Evolutionary conservation across 2,888 invertebrate genomes (phyloP).

Genomic region (Dioctria rufipes): DNA sequence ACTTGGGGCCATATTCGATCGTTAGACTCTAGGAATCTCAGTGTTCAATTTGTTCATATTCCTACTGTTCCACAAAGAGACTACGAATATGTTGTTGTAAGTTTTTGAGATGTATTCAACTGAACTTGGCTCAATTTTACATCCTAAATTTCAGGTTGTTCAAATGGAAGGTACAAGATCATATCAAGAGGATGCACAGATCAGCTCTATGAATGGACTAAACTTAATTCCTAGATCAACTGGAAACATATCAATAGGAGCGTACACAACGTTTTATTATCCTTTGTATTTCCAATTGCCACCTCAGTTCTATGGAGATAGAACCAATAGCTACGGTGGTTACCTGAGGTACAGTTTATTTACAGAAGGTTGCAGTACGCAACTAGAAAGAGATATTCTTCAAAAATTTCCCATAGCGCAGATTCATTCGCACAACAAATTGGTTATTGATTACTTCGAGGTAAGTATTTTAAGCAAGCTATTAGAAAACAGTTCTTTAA

Average conservation of each 20-base stretch:
- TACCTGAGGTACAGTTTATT: constrained; percentile 84
- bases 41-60: constrained; percentile 67
- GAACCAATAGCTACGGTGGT: constrained; percentile 93
- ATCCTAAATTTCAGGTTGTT: constrained; percentile 61
- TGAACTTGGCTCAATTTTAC: background rate
- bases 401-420: constrained; percentile 85
- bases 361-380: constrained; percentile 76
- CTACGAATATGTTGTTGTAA: constrained; percentile 70
- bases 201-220: constrained; percentile 75
- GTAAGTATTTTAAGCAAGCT: constrained; percentile 61
- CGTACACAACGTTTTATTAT: constrained; percentile 67
- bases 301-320: constrained; percentile 86
- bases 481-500: background rate
- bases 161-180: constrained; percentile 68
- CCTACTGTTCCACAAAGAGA: constrained; percentile 65
- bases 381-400: constrained; percentile 74
- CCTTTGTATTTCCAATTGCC: constrained; percentile 76
- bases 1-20: constrained; percentile 87
- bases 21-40: constrained; percentile 73
- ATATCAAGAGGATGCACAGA: constrained; percentile 71
- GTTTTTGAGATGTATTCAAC: background rate
- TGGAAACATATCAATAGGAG: constrained; percentile 71
- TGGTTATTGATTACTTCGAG: constrained; percentile 84
- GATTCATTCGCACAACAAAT: constrained; percentile 81
- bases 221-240: constrained; percentile 76